Evolutionary conservation across 2,888 invertebrate species (phyloP).

Genomic region (Elysia crispata): DNA sequence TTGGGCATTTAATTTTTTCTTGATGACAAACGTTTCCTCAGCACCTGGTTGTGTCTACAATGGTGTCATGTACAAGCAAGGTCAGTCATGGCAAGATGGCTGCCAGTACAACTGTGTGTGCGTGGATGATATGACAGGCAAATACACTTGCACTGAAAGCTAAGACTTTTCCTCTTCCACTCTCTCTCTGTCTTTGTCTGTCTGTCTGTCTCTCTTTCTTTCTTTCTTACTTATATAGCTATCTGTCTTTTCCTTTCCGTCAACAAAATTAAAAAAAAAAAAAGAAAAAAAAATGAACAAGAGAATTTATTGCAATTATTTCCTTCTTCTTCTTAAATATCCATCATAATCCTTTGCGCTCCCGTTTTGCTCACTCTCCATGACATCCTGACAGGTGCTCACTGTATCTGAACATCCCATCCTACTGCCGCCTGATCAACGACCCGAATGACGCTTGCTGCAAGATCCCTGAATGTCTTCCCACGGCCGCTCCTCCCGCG

Average conservation of each 20-base stretch:
- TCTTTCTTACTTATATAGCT: not conserved
- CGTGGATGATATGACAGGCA: conserved; percentile 59
- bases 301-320: too few species aligned
- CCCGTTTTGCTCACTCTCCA: too few species aligned
- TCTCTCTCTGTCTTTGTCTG: too few species aligned
- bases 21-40: conserved; percentile 11
- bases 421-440: conserved; percentile 61
- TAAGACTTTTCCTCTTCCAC: conserved; percentile 18
- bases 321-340: too few species aligned
- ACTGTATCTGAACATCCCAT: conserved; percentile 56
- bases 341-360: too few species aligned
- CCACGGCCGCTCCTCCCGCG: not conserved
- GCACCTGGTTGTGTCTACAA: conserved; percentile 63
- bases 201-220: too few species aligned
- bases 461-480: conserved; percentile 50
- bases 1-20: not conserved
- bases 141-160: conserved; percentile 55
- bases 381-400: too few species aligned
- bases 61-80: conserved; percentile 59
- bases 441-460: conserved; percentile 65
- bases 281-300: too few species aligned
- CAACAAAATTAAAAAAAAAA: too few species aligned
- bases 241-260: too few species aligned
- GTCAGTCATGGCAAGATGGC: conserved; percentile 63
- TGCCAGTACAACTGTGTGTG: conserved; percentile 63